phyloP scores from a whole-genome alignment of 2,888 invertebrate species.

The Stratiomys singularior region DNA sequence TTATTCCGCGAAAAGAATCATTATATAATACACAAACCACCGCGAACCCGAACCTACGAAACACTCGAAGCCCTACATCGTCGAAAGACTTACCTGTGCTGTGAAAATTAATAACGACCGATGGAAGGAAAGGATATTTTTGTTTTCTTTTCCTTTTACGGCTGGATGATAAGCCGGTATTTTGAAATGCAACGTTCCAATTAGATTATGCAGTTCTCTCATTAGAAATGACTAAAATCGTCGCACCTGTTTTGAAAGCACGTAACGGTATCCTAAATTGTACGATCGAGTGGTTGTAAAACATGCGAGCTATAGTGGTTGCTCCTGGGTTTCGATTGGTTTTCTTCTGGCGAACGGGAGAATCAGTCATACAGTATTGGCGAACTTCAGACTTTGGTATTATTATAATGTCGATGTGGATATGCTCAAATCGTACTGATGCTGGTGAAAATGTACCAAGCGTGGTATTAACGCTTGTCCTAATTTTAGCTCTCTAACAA shows the following conservation, averaged over 20 bases:
- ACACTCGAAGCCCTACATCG: too few species aligned
- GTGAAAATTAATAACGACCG: too few species aligned
- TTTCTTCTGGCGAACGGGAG: neutral
- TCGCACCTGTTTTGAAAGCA: neutral
- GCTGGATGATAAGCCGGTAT: neutral
- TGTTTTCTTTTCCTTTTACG: neutral
- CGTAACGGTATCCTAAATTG: neutral
- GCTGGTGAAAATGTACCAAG: neutral
- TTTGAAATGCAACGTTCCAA: neutral
- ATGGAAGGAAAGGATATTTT: too few species aligned
- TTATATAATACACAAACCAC: too few species aligned
- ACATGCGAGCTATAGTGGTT: neutral
- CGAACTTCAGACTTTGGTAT: neutral
- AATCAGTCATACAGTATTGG: neutral
- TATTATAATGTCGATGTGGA: neutral
- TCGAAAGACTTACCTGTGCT: too few species aligned
- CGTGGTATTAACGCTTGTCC: neutral
- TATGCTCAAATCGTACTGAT: neutral
- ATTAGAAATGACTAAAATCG: neutral
- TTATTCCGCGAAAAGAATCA: too few species aligned
- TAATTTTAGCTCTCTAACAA: neutral
- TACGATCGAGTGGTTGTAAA: neutral
- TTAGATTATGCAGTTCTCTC: neutral
- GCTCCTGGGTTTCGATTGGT: neutral
- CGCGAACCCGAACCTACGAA: too few species aligned